Percentiles rank a stretch among this genome's conserved stretches.
Evolutionary conservation across 2,888 invertebrate species (phyloP).

Genomic region (Acanthoscelides obtectus): DNA sequence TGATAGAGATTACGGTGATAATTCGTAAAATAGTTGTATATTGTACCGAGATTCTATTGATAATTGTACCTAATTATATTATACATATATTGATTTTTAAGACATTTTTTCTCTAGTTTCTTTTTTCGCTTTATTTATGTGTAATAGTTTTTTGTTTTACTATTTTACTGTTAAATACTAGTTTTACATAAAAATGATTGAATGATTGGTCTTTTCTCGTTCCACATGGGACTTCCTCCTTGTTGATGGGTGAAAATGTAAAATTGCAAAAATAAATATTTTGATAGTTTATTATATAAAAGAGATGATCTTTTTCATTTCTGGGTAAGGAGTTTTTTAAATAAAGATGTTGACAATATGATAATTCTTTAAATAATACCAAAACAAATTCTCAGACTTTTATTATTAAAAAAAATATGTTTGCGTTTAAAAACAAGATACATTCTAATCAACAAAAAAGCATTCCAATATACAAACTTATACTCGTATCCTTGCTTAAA

Average conservation of each 20-base stretch:
- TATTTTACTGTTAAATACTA: slow-evolving; percentile 42
- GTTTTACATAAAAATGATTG: slow-evolving; percentile 38
- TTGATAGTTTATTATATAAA: not conserved
- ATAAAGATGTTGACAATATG: not conserved
- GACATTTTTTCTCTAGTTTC: slow-evolving; percentile 36
- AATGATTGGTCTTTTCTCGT: not conserved
- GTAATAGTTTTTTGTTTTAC: slow-evolving; percentile 38
- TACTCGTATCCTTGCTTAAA: not conserved
- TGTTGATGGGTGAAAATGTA: not conserved
- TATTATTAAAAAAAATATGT: not conserved
- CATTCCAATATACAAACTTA: not conserved
- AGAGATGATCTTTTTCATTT: not conserved
- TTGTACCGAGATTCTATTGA: slow-evolving; percentile 3
- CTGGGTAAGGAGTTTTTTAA: not conserved
- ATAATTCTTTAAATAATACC: not conserved
- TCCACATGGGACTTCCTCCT: not conserved
- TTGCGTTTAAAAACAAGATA: not conserved
- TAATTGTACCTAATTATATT: slow-evolving; percentile 42
- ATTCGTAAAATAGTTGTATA: slow-evolving; percentile 43
- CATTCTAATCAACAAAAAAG: slow-evolving; percentile 7
- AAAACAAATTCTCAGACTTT: not conserved
- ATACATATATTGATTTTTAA: slow-evolving; percentile 39
- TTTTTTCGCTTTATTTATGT: slow-evolving; percentile 38
- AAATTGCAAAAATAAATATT: not conserved
- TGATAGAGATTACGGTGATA: slow-evolving; percentile 72